Conservation (phyloP, 1,140 invertebrate genomes). For the Drosophila repletoides region DNA sequence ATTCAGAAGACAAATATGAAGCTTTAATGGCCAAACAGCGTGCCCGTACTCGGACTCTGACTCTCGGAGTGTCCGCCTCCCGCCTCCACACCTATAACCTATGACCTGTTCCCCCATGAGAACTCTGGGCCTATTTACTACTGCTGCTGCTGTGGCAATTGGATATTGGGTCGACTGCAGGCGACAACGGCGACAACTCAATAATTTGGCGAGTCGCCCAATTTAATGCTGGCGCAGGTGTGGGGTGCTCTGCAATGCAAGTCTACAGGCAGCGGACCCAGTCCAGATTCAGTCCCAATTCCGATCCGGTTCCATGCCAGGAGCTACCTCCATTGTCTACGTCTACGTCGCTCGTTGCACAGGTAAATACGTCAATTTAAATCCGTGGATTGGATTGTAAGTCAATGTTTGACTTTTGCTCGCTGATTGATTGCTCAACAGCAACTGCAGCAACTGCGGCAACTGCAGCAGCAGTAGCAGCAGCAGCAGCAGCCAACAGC, state of each 20-base stretch:
- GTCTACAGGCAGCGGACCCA: slow-evolving; percentile 19
- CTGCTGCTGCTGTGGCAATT: slow-evolving; percentile 38
- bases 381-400: slow-evolving; percentile 81
- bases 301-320: slow-evolving; percentile 15
- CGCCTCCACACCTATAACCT: slow-evolving; percentile 1
- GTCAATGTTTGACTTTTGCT: slow-evolving; percentile 82
- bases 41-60: slow-evolving; percentile 44
- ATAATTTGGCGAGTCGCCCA: slow-evolving; percentile 79
- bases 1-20: slow-evolving; percentile 83
- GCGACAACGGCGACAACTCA: slow-evolving; percentile 64
- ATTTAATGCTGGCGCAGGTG: slow-evolving; percentile 61
- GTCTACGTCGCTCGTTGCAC: slow-evolving; percentile 50
- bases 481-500: slow-evolving; percentile 1
- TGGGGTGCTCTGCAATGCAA: slow-evolving; percentile 24
- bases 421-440: slow-evolving; percentile 82
- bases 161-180: slow-evolving; percentile 42
- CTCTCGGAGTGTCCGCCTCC: not conserved
- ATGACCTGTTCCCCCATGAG: not conserved
- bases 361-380: slow-evolving; percentile 81
- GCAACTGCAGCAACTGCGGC: slow-evolving; percentile 58
- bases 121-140: slow-evolving; percentile 17
- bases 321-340: slow-evolving; percentile 61
- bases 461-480: not conserved
- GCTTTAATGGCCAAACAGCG: slow-evolving; percentile 82
- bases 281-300: too few species aligned